These are phyloP conservation scores for Typhlichthys eigenmanni DNA, from an alignment of 2,797 vertebrate species.

Conservation along the genomic window DNA sequence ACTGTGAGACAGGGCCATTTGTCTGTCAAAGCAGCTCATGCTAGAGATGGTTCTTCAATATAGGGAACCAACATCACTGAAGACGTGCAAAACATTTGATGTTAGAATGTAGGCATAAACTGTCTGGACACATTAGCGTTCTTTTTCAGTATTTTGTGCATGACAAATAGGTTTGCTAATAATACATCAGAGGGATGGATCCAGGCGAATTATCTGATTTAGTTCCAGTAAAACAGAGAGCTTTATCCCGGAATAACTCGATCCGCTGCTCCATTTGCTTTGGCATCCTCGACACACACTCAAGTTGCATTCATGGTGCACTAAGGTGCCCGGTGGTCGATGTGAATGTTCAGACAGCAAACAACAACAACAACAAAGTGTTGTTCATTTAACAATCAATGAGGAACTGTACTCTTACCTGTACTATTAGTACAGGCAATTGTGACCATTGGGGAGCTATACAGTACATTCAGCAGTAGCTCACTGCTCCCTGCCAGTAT, in stretches of 20 bases:
- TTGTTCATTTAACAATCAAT: conserved; percentile 1
- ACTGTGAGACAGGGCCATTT: too few species aligned
- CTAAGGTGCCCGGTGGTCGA: conserved; percentile 12
- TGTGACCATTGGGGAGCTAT: background rate
- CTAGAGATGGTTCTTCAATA: too few species aligned
- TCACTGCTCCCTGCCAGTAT: background rate
- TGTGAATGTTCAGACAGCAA: conserved; percentile 6
- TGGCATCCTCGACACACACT: background rate
- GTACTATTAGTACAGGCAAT: background rate
- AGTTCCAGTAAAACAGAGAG: conserved; percentile 1
- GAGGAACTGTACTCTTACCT: background rate
- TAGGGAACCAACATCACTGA: too few species aligned
- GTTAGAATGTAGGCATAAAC: too few species aligned
- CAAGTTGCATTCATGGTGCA: background rate
- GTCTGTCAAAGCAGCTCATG: too few species aligned
- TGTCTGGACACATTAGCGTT: too few species aligned
- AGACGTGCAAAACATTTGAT: too few species aligned
- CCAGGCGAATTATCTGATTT: background rate
- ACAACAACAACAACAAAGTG: too few species aligned
- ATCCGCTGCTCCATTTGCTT: conserved; percentile 1
- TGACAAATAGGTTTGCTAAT: too few species aligned
- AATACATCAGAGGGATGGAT: background rate
- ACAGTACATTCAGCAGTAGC: too few species aligned
- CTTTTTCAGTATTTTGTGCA: too few species aligned
- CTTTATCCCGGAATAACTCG: background rate